Percentiles rank a stretch among this genome's conserved stretches.
Evolutionary conservation across 2,888 invertebrate species (phyloP).

Genomic region (Aplocera efformata): DNA sequence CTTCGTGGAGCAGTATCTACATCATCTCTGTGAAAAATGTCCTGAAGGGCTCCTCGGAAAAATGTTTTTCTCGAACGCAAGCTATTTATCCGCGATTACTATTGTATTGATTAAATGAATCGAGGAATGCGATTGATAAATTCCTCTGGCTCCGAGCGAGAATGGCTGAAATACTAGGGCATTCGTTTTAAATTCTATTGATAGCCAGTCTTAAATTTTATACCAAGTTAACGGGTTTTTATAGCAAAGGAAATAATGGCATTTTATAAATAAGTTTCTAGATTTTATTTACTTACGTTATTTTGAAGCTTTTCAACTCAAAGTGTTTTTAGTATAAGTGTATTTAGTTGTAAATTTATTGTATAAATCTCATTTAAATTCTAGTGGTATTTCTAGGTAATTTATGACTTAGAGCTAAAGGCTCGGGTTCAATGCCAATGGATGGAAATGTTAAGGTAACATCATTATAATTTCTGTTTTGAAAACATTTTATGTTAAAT

Average conservation of each 20-base stretch:
- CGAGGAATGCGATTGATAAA: slow-evolving; percentile 33
- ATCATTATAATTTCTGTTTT: too few species aligned
- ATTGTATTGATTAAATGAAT: slow-evolving; percentile 55
- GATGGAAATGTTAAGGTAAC: too few species aligned
- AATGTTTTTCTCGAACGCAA: slow-evolving; percentile 58
- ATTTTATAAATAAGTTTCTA: slow-evolving; percentile 4
- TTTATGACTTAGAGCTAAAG: too few species aligned
- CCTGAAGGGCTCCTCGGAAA: slow-evolving; percentile 51
- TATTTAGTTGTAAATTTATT: too few species aligned
- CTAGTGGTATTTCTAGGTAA: too few species aligned
- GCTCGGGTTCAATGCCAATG: too few species aligned
- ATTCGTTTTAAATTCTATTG: slow-evolving; percentile 27
- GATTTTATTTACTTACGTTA: background rate
- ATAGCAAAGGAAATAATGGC: slow-evolving; percentile 7
- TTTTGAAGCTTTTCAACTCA: background rate
- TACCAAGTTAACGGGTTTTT: slow-evolving; percentile 18
- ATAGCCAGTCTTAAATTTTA: slow-evolving; percentile 19
- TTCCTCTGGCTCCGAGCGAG: slow-evolving; percentile 23
- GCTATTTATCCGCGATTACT: slow-evolving; percentile 62
- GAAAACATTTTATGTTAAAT: too few species aligned
- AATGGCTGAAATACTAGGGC: slow-evolving; percentile 23
- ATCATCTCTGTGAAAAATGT: slow-evolving; percentile 7
- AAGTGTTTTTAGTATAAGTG: too few species aligned
- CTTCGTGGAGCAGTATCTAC: too few species aligned
- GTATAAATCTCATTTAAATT: too few species aligned